phyloP scores from a whole-genome alignment of 2,113 vertebrate species.

The Entomyzon cyanotis region DNA sequence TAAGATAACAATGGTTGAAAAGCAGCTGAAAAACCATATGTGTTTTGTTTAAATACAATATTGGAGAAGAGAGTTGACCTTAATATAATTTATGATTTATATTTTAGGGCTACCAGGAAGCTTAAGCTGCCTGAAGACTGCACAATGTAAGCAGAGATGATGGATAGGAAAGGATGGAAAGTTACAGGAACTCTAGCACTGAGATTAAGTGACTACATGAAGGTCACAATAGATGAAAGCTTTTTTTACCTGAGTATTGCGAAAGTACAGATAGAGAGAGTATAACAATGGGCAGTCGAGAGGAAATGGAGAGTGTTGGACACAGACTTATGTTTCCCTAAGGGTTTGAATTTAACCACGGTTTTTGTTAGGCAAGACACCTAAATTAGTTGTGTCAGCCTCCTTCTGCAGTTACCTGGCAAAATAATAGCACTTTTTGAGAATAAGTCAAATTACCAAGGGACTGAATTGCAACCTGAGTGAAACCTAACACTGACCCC shows the following conservation, averaged over 20 bases:
- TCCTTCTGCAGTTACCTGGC: not conserved
- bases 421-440: not conserved
- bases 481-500: not conserved
- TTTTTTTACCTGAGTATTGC: not conserved
- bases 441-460: not conserved
- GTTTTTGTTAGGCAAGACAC: not conserved
- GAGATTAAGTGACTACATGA: not conserved
- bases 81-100: conserved; percentile 19
- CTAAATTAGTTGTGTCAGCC: not conserved
- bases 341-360: not conserved
- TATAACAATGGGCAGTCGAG: not conserved
- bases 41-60: not conserved
- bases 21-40: not conserved
- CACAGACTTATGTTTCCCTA: not conserved
- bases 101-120: conserved; percentile 1
- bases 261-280: not conserved
- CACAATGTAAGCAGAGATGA: not conserved
- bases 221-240: not conserved
- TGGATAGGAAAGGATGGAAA: not conserved
- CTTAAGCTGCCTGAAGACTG: not conserved
- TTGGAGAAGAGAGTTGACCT: not conserved
- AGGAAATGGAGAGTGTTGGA: not conserved
- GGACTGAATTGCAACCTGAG: not conserved
- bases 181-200: not conserved
- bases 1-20: not conserved